A percentile compares a stretch with the other conserved stretches of the same genome.
Conservation (phyloP, 1,140 invertebrate species). For the Apis dorsata region DNA sequence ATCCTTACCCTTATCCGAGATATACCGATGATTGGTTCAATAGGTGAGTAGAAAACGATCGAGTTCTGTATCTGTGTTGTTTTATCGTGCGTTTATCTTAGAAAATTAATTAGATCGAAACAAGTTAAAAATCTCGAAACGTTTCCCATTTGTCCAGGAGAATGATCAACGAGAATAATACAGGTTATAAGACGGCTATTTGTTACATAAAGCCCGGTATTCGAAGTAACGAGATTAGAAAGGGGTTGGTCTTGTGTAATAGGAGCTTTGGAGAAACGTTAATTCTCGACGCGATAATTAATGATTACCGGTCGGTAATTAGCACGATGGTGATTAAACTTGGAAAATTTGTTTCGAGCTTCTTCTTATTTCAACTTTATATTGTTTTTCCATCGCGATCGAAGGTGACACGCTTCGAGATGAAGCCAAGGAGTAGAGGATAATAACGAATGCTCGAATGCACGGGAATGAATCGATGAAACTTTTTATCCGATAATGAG, state of each 20-base stretch:
- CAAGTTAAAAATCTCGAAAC: too few relatives aligned
- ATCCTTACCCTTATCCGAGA: slow-evolving; percentile 97
- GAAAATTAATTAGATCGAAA: too few relatives aligned
- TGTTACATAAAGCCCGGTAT: background rate
- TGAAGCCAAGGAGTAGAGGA: background rate
- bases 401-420: background rate
- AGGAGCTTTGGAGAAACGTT: background rate
- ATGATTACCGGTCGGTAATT: slow-evolving; percentile 4
- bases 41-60: slow-evolving; percentile 84
- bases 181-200: background rate
- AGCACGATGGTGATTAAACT: slow-evolving; percentile 2
- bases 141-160: background rate
- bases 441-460: background rate
- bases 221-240: slow-evolving; percentile 1
- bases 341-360: background rate
- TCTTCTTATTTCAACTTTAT: background rate
- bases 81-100: background rate
- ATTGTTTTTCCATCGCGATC: background rate
- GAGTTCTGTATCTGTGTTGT: too few relatives aligned
- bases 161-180: background rate
- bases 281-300: slow-evolving; percentile 9
- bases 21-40: slow-evolving; percentile 99
- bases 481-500: slow-evolving; percentile 17
- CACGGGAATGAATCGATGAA: background rate
- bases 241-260: background rate